Percentiles rank a stretch among this genome's conserved stretches.
phyloP scores from a whole-genome alignment of 2,797 vertebrate species.

The Lutjanus campechanus region DNA sequence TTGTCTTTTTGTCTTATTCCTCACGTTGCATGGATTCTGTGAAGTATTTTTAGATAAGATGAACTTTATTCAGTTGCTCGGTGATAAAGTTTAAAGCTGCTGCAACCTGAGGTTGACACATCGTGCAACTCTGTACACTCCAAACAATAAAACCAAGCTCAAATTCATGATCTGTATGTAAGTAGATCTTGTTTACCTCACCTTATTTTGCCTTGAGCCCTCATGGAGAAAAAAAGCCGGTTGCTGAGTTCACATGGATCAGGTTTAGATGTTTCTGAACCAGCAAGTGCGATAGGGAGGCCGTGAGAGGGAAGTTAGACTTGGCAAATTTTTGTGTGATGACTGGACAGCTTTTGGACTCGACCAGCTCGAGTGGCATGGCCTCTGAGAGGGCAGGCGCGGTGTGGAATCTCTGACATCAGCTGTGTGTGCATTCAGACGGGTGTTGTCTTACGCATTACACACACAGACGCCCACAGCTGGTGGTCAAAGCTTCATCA shows the following conservation, averaged over 20 bases:
- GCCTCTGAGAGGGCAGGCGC: slow-evolving; percentile 53
- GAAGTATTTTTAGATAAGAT: slow-evolving; percentile 18
- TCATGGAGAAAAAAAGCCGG: slow-evolving; percentile 5
- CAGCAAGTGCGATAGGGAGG: slow-evolving; percentile 46
- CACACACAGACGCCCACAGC: slow-evolving; percentile 48
- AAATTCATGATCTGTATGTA: slow-evolving; percentile 28
- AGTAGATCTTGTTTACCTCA: slow-evolving; percentile 44
- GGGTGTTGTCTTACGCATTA: slow-evolving; percentile 64
- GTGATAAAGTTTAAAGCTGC: slow-evolving; percentile 1
- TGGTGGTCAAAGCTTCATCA: slow-evolving; percentile 45
- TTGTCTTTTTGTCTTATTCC: slow-evolving; percentile 10
- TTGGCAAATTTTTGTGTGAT: slow-evolving; percentile 74
- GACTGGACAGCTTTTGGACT: slow-evolving; percentile 72
- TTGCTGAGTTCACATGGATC: slow-evolving; percentile 52
- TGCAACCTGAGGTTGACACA: not conserved
- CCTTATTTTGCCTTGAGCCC: slow-evolving; percentile 43
- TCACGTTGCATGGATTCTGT: not conserved
- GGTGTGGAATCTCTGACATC: slow-evolving; percentile 78
- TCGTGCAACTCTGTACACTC: slow-evolving; percentile 1
- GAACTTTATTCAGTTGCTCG: slow-evolving; percentile 5
- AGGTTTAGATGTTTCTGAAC: slow-evolving; percentile 52
- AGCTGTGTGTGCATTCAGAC: slow-evolving; percentile 58
- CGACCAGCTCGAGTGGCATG: slow-evolving; percentile 47
- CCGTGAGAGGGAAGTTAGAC: slow-evolving; percentile 47
- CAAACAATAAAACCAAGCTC: slow-evolving; percentile 30